A percentile compares a stretch with the other conserved stretches of the same genome.
phyloP scores from a whole-genome alignment of 2,888 invertebrate genomes.

The Ichneumoninae sp. region DNA sequence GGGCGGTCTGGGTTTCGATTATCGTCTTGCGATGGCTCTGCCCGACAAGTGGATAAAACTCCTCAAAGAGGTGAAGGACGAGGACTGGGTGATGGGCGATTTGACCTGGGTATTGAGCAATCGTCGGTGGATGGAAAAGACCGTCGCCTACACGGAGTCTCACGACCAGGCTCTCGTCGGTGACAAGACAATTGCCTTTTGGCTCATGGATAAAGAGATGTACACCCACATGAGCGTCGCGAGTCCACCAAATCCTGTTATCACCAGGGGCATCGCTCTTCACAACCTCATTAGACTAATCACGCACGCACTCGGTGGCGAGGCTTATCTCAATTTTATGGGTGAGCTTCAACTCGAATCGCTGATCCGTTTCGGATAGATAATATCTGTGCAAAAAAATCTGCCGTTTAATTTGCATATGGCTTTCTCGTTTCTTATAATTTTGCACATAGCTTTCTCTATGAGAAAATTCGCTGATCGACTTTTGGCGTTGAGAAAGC shows the following conservation, averaged over 20 bases:
- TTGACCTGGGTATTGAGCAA: constrained; percentile 97
- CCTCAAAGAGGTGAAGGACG: constrained; percentile 93
- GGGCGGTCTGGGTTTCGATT: constrained; percentile 98
- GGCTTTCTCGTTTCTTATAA: no score
- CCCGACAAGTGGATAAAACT: constrained; percentile 99
- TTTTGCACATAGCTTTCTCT: no score
- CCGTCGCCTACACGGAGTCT: constrained; percentile 99
- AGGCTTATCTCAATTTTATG: constrained; percentile 99
- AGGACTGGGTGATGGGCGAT: constrained; percentile 96
- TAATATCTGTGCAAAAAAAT: neutral
- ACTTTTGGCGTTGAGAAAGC: no score
- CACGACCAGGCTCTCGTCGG: constrained; percentile 99
- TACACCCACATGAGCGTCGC: constrained; percentile 96
- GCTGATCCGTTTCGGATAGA: neutral
- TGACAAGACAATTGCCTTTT: constrained; percentile 99
- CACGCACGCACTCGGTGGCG: constrained; percentile 97
- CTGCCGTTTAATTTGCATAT: neutral
- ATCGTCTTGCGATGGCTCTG: constrained; percentile 99
- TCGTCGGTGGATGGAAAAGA: constrained; percentile 97
- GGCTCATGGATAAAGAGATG: constrained; percentile 99
- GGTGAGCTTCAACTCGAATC: constrained; percentile 85
- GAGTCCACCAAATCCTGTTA: constrained; percentile 89
- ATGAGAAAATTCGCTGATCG: no score
- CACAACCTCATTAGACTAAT: constrained; percentile 98
- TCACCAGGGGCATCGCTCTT: constrained; percentile 97